Percentiles rank a stretch among this genome's conserved stretches.
These are phyloP conservation scores for Ophthalmolycus amberensis DNA, from an alignment of 2,113 vertebrate species.

Conservation along the genomic window DNA sequence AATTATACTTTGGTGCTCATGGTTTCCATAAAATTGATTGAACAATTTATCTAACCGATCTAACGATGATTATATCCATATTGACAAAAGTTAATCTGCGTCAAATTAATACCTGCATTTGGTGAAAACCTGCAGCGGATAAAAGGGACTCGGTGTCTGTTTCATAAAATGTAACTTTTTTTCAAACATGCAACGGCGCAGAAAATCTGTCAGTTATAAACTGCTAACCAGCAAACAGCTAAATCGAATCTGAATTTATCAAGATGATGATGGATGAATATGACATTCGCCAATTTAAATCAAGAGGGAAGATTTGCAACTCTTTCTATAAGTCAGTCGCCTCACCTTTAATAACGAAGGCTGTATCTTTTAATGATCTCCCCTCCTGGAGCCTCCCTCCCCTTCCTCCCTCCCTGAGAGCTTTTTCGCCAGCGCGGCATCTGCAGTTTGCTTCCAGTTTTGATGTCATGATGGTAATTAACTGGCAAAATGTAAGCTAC, in stretches of 20 bases:
- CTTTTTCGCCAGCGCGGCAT: conserved; percentile 64
- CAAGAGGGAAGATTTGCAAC: conserved; percentile 17
- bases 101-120: no score
- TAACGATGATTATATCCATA: no score
- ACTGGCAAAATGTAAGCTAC: conserved; percentile 82
- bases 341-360: conserved; percentile 27
- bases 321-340: conserved; percentile 5
- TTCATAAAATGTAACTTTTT: not conserved
- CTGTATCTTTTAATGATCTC: conserved; percentile 44
- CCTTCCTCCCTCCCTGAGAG: conserved; percentile 50
- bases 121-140: not conserved
- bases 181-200: not conserved
- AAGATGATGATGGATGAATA: not conserved
- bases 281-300: not conserved
- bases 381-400: conserved; percentile 38
- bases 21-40: no score
- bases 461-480: conserved; percentile 84
- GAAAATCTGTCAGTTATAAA: not conserved
- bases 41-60: no score
- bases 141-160: not conserved
- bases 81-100: no score
- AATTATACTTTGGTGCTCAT: no score
- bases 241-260: not conserved
- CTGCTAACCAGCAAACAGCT: not conserved
- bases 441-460: conserved; percentile 76